Evolutionary conservation across 1,140 invertebrate species (phyloP).

Genomic region (Drosophila simulans): DNA sequence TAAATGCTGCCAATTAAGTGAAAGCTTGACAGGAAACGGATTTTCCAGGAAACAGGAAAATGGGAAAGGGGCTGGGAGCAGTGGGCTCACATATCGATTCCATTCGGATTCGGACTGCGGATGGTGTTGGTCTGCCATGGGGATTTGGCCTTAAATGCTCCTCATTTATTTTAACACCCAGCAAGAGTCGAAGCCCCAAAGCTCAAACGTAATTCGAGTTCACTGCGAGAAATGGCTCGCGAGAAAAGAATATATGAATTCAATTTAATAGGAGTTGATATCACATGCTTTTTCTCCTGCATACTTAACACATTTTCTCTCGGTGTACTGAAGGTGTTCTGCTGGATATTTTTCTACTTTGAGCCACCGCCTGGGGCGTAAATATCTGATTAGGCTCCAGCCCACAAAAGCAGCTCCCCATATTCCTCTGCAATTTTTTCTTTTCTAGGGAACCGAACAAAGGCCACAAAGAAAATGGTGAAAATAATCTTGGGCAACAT

Average conservation of each 20-base stretch:
- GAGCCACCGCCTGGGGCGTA: constrained; percentile 53
- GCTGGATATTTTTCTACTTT: constrained; percentile 40
- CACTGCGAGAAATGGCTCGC: background rate
- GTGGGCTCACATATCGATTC: constrained; percentile 36
- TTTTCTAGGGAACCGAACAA: constrained; percentile 45
- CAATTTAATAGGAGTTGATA: background rate
- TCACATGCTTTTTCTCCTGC: background rate
- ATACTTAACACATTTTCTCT: background rate
- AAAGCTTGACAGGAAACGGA: constrained; percentile 20
- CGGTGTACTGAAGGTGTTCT: constrained; percentile 21
- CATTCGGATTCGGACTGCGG: constrained; percentile 32
- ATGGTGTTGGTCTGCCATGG: constrained; percentile 29
- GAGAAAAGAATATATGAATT: background rate
- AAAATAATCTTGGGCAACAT: constrained; percentile 55
- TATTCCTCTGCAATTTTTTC: constrained; percentile 8
- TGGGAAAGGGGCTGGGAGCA: background rate
- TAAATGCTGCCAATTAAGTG: constrained; percentile 56
- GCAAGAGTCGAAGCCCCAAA: constrained; percentile 49
- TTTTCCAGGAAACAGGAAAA: constrained; percentile 13
- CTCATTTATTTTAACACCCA: constrained; percentile 63
- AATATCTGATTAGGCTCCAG: constrained; percentile 60
- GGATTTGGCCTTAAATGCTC: constrained; percentile 56
- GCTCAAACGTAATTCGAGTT: constrained; percentile 43
- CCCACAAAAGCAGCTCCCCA: constrained; percentile 17
- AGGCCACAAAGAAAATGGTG: constrained; percentile 49